Evolutionary conservation across 53 echinoderm and acorn worm species (phyloP), one percentile per base, ranked within the genome.

Genomic region (Mesocentrotus franciscanus): DNA sequence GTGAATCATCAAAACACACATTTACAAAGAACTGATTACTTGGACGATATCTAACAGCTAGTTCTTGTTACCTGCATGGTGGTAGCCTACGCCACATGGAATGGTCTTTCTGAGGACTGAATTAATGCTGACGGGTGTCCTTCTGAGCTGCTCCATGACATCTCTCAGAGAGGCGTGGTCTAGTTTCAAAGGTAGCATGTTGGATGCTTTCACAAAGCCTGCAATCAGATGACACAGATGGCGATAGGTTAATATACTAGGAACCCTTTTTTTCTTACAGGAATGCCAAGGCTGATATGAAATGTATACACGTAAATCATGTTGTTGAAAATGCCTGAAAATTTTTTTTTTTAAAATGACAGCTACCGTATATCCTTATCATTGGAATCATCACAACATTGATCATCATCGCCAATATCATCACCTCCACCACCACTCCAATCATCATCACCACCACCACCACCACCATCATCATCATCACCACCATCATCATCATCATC

Each of bases 61-160:
- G 0, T 61, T 61, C 61, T 49, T 75, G 27, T 12, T 95, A 99
- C 99, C 99, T 70, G 99, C 99, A 96, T 99, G 99, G 76, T 99
- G 99, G 64, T 99, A 99, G n/a, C 98, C 99, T 62, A 98, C 98
- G 71, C 97, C 99, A 91, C 92, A 98, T 34, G 99, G 97, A 2
- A 99, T 94, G 11, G 99, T 99, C 62, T 96, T 96, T 78, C 94
- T 97, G 35, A 99, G 96, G 66, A 97, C 97, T 0, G 97, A 74
- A 90, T 99, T 98, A n/a, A 99, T 60, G 49, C 98, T 97, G 18
- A 97, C 97, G 4, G 99, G 97, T 29, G 97, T 99, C 30, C 98
- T 95, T 95, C 96, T 99, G 57, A 99, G 94, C 93, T 99, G 99
- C 94, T 99, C 99, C 55, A 96, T n/a, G 30, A 97, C 96, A 79